These are phyloP conservation scores for Nemotelus nigrinus DNA, from an alignment of 2,888 invertebrate genomes.

Conservation along the genomic window DNA sequence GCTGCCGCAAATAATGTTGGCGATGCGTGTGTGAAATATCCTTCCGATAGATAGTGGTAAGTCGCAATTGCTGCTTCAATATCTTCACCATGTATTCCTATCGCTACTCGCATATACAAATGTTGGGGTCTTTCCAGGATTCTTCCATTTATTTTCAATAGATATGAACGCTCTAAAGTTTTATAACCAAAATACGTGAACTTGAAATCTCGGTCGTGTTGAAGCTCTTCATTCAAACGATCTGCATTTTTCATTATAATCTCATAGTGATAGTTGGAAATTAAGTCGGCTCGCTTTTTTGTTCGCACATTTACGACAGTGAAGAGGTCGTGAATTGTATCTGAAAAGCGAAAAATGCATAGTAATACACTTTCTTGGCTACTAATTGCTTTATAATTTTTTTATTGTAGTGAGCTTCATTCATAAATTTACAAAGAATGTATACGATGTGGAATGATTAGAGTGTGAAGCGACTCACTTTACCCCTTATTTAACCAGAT, in stretches of 20 bases:
- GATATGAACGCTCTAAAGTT: constrained; percentile 90
- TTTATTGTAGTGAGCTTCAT: neutral
- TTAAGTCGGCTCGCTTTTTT: constrained; percentile 78
- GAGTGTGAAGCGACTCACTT: no score
- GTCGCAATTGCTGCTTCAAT: constrained; percentile 89
- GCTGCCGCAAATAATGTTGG: constrained; percentile 94
- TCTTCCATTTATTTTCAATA: constrained; percentile 86
- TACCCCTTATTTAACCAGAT: no score
- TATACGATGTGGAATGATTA: neutral
- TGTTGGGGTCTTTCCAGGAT: constrained; percentile 94
- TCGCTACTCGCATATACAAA: constrained; percentile 94
- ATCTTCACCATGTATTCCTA: constrained; percentile 91
- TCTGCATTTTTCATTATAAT: constrained; percentile 85
- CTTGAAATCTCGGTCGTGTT: constrained; percentile 91
- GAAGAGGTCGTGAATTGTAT: constrained; percentile 86
- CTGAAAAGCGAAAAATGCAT: constrained; percentile 64
- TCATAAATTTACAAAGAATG: neutral
- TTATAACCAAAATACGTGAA: constrained; percentile 98
- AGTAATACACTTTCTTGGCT: neutral
- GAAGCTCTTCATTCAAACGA: constrained; percentile 86
- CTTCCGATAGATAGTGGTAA: constrained; percentile 89
- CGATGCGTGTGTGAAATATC: constrained; percentile 94
- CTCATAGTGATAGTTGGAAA: constrained; percentile 79
- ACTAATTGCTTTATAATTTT: neutral
- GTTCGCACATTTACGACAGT: constrained; percentile 77